Percentiles rank a stretch among this genome's conserved stretches.
These are phyloP conservation scores for Drosophila orosa DNA, from an alignment of 1,140 invertebrate genomes.

Conservation along the genomic window DNA sequence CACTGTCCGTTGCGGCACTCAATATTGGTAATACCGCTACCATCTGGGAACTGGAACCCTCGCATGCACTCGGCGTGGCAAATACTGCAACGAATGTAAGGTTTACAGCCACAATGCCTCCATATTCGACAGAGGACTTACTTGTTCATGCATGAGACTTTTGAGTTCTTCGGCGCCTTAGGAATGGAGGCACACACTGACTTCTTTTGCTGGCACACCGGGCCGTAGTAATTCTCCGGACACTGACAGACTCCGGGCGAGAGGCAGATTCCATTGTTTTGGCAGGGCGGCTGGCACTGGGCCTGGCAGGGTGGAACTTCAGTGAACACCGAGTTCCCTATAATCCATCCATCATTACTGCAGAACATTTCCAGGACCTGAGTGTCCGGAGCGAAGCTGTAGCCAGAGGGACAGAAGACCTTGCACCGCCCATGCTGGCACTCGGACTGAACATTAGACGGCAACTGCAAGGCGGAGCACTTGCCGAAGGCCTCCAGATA, in stretches of 20 bases:
- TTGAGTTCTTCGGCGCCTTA: constrained; percentile 87
- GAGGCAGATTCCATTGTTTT: constrained; percentile 92
- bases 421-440: constrained; percentile 84
- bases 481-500: constrained; percentile 50
- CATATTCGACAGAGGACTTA: constrained; percentile 83
- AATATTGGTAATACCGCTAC: constrained; percentile 86
- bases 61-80: constrained; percentile 87
- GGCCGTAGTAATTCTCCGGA: constrained; percentile 89
- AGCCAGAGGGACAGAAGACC: constrained; percentile 85
- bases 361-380: constrained; percentile 86
- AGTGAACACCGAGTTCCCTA: constrained; percentile 85
- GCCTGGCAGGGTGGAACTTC: constrained; percentile 87
- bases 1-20: constrained; percentile 87
- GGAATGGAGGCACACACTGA: constrained; percentile 89
- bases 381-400: constrained; percentile 87
- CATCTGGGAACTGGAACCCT: constrained; percentile 88
- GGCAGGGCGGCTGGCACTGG: constrained; percentile 89
- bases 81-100: constrained; percentile 20
- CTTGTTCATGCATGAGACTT: constrained; percentile 87
- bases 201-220: constrained; percentile 90
- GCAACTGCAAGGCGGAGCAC: constrained; percentile 54
- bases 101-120: neutral
- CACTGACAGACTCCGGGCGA: constrained; percentile 90
- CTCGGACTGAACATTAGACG: constrained; percentile 54
- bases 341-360: constrained; percentile 86